These are phyloP conservation scores for Dendroctonus valens DNA, from an alignment of 1,140 invertebrate species.

Conservation along the genomic window DNA sequence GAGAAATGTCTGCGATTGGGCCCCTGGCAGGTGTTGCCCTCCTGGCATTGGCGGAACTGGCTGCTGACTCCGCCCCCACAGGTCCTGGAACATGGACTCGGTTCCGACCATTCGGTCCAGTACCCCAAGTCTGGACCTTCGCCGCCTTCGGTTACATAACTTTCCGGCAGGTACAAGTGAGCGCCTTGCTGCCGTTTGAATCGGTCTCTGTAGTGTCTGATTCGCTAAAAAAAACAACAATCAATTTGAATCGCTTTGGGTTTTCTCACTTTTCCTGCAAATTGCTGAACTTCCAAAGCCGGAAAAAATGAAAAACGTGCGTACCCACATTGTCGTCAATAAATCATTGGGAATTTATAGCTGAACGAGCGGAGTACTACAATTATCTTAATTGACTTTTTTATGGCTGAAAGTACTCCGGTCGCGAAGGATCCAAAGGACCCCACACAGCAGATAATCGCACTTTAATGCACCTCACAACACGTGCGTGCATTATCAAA, in stretches of 20 bases:
- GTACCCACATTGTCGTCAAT: no score
- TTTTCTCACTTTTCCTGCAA: no score
- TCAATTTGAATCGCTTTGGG: not conserved
- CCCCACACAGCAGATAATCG: conserved; percentile 19
- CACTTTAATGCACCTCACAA: conserved; percentile 3
- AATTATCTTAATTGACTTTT: conserved; percentile 22
- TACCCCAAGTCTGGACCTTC: conserved; percentile 55
- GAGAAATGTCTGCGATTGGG: conserved; percentile 80
- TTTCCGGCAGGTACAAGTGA: conserved; percentile 64
- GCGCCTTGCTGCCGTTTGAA: conserved; percentile 72
- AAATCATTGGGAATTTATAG: conserved; percentile 14
- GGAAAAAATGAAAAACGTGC: no score
- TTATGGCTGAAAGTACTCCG: conserved; percentile 13
- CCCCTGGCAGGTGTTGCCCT: conserved; percentile 68
- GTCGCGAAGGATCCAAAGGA: not conserved
- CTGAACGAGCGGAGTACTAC: conserved; percentile 4
- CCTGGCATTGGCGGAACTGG: conserved; percentile 68
- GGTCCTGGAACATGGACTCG: conserved; percentile 76
- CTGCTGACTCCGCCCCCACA: conserved; percentile 86
- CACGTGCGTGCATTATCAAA: conserved; percentile 19
- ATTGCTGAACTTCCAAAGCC: no score
- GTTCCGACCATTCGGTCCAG: conserved; percentile 76
- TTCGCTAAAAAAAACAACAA: conserved; percentile 42
- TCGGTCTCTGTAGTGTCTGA: conserved; percentile 57
- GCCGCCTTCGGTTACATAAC: conserved; percentile 64